phyloP scores from a whole-genome alignment of 2,113 vertebrate genomes.

The Alaudala cheleensis region DNA sequence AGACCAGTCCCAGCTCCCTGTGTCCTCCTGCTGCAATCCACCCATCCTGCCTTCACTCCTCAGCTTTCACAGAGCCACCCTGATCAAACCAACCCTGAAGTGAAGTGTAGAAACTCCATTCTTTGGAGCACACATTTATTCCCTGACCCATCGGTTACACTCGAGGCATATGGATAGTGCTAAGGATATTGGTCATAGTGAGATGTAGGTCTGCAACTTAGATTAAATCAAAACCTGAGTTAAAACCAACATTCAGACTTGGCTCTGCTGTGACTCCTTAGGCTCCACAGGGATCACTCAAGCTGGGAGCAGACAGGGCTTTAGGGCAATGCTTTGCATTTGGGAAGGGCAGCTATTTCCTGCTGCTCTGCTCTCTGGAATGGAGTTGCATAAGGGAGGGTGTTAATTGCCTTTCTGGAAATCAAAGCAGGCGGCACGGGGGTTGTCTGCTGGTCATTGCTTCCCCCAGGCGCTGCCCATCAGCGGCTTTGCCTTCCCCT shows the following conservation, averaged over 20 bases:
- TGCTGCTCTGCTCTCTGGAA: background rate
- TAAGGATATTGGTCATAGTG: background rate
- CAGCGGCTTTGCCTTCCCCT: background rate
- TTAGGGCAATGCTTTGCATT: background rate
- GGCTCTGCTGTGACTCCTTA: background rate
- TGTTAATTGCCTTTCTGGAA: conserved; percentile 39
- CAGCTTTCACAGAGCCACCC: background rate
- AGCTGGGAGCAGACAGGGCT: background rate
- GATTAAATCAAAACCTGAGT: background rate
- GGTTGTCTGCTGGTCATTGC: background rate
- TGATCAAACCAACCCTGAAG: background rate
- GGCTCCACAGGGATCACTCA: background rate
- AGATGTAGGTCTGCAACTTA: background rate
- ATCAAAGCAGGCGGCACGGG: background rate
- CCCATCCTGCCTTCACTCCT: rapidly evolving
- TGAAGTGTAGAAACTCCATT: background rate
- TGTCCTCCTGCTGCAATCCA: background rate
- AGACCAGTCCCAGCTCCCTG: background rate
- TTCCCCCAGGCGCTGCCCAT: background rate
- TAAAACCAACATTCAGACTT: background rate
- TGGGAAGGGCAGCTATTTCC: background rate
- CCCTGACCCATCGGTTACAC: background rate
- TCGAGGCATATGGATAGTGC: background rate
- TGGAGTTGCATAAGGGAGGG: rapidly evolving
- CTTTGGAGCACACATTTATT: background rate